These are phyloP conservation scores for Enoplosus armatus DNA, from an alignment of 2,797 vertebrate genomes.

Conservation along the genomic window DNA sequence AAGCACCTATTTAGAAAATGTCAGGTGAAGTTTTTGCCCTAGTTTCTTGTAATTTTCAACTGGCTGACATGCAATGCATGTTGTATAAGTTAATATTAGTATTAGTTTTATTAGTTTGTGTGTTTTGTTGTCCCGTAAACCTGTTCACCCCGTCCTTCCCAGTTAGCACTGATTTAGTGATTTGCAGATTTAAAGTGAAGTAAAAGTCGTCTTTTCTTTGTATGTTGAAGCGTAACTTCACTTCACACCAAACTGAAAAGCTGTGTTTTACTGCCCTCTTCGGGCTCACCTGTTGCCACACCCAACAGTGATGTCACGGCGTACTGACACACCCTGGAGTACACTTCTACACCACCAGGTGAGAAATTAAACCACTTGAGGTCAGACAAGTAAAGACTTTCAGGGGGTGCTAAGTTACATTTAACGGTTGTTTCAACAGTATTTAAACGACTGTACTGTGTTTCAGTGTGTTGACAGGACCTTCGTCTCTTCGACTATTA, in stretches of 20 bases:
- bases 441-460: not conserved
- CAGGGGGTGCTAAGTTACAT: not conserved
- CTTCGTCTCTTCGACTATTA: not conserved
- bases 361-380: not conserved
- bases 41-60: not conserved
- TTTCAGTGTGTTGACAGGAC: not conserved
- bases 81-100: not conserved
- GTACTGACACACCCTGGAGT: not conserved
- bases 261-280: not conserved
- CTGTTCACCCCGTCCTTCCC: not conserved
- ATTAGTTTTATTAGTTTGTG: not conserved
- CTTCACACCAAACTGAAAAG: not conserved
- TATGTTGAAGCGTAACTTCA: not conserved
- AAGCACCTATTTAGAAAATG: not conserved
- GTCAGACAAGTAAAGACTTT: not conserved
- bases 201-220: not conserved
- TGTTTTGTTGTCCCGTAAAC: not conserved
- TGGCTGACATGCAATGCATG: not conserved
- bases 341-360: not conserved
- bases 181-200: not conserved
- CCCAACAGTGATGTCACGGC: not conserved
- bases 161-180: not conserved
- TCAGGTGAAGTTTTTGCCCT: not conserved
- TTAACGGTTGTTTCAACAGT: not conserved
- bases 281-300: not conserved